Conservation (phyloP, 2,797 vertebrate species). For the Sardinella longiceps region DNA sequence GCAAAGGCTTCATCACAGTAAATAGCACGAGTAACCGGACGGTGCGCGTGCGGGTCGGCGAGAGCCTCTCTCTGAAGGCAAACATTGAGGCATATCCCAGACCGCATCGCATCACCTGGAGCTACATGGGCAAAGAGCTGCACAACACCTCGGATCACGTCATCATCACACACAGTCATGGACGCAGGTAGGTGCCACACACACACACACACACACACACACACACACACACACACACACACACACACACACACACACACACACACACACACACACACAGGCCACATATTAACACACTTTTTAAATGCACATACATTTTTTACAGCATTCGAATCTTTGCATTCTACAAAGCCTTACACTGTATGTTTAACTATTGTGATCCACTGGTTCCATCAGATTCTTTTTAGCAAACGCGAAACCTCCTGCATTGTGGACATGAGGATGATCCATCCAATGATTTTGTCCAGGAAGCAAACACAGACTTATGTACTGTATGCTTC, state of each 20-base stretch:
- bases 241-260: neutral
- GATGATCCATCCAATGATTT: too few species aligned
- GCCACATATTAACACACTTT: too few species aligned
- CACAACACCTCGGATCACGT: slow-evolving; percentile 88
- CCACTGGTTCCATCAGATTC: too few species aligned
- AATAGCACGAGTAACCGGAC: slow-evolving; percentile 78
- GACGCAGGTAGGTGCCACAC: slow-evolving; percentile 82
- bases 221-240: neutral
- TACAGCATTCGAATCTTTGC: too few species aligned
- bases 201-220: neutral
- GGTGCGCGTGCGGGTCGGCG: slow-evolving; percentile 85
- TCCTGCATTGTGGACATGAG: too few species aligned
- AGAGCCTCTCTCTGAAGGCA: slow-evolving; percentile 85
- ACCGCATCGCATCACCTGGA: slow-evolving; percentile 81
- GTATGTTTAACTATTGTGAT: too few species aligned
- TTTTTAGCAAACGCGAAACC: too few species aligned
- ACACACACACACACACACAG: neutral
- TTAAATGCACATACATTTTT: neutral
- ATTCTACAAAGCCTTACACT: too few species aligned
- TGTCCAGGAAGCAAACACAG: too few species aligned
- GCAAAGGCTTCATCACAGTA: slow-evolving; percentile 87
- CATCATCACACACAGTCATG: slow-evolving; percentile 78
- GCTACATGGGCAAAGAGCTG: slow-evolving; percentile 81
- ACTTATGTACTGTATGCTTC: too few species aligned
- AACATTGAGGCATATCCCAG: slow-evolving; percentile 88